Conservation (phyloP, 2,888 invertebrate species). For the Lithosia quadra region DNA sequence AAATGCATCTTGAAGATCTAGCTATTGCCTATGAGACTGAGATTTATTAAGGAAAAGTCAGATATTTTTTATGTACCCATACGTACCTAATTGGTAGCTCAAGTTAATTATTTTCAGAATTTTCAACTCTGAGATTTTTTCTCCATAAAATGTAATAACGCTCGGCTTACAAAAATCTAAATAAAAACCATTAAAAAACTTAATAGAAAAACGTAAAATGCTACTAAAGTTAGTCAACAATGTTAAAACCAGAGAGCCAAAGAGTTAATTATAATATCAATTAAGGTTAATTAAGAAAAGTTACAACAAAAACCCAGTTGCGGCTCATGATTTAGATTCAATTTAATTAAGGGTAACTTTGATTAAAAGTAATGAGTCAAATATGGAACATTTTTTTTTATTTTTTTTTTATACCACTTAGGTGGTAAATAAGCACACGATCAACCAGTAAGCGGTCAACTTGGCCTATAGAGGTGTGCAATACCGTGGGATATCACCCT, state of each 20-base stretch:
- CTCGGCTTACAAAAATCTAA: background rate
- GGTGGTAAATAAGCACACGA: no score
- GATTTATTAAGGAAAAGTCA: no score
- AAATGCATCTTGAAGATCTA: no score
- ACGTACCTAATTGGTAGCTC: no score
- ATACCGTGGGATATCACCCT: no score
- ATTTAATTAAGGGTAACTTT: background rate
- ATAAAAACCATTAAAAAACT: background rate
- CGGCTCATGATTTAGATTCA: background rate
- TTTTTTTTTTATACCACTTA: background rate
- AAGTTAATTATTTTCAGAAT: background rate
- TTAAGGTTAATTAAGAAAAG: constrained; percentile 13
- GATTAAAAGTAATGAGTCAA: background rate
- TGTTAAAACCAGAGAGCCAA: background rate
- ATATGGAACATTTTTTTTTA: background rate
- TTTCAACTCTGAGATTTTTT: background rate
- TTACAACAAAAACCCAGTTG: constrained; percentile 6
- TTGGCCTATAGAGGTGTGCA: no score
- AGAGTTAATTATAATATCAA: constrained; percentile 11
- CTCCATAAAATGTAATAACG: background rate
- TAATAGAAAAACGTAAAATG: background rate
- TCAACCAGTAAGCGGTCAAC: no score
- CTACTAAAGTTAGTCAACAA: background rate
- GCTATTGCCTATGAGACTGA: no score
- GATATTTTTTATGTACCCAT: no score